These are phyloP conservation scores for Chaenocephalus aceratus DNA, from an alignment of 2,113 vertebrate species.

Conservation along the genomic window DNA sequence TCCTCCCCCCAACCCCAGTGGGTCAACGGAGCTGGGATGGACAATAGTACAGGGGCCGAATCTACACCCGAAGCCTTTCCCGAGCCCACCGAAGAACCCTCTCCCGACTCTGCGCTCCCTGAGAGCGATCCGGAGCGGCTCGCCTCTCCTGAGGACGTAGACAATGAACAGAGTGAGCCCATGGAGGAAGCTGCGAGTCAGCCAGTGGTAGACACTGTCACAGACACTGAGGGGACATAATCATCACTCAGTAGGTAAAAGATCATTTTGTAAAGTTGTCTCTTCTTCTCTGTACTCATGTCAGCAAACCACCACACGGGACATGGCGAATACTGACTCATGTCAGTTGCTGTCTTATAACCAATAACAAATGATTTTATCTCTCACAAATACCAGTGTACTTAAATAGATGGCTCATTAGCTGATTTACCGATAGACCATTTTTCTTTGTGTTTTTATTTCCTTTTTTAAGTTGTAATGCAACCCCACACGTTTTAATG, in stretches of 20 bases:
- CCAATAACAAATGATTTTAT: constrained; percentile 89
- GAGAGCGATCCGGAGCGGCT: constrained; percentile 78
- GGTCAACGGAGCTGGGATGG: constrained; percentile 90
- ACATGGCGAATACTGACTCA: constrained; percentile 86
- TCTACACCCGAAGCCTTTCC: constrained; percentile 50
- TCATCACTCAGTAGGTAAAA: constrained; percentile 99
- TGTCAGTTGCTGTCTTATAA: constrained; percentile 90
- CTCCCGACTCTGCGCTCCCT: constrained; percentile 42
- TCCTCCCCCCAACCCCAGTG: constrained; percentile 77
- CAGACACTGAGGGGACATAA: constrained; percentile 99
- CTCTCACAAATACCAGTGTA: constrained; percentile 94
- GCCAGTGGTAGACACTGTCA: constrained; percentile 98
- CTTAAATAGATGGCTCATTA: constrained; percentile 95
- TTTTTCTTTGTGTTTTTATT: constrained; percentile 87
- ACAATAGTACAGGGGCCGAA: constrained; percentile 77
- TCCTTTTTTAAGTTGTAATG: constrained; percentile 87
- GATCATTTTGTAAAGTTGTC: constrained; percentile 99
- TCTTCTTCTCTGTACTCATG: constrained; percentile 96
- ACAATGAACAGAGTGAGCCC: constrained; percentile 94
- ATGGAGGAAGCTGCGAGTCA: constrained; percentile 95
- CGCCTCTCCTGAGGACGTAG: constrained; percentile 87
- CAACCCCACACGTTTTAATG: constrained; percentile 84
- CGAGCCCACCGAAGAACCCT: constrained; percentile 38
- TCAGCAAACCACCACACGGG: constrained; percentile 94
- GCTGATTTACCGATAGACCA: constrained; percentile 92